Evolutionary conservation across 2,888 invertebrate genomes (phyloP).

Genomic region (Plutella xylostella): DNA sequence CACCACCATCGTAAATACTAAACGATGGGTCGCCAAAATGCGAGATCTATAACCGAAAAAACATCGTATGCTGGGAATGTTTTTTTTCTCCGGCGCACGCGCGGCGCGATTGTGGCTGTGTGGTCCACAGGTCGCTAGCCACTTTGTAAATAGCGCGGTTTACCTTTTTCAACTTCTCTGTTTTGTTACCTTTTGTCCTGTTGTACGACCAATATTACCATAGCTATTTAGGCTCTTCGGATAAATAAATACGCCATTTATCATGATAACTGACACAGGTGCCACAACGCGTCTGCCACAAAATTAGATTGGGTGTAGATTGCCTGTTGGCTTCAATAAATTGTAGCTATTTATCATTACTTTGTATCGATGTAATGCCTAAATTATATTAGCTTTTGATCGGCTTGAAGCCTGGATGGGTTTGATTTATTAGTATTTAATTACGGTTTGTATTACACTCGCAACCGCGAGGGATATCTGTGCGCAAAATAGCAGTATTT

Average conservation of each 20-base stretch:
- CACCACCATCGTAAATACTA: constrained; percentile 45
- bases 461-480: not conserved
- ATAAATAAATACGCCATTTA: constrained; percentile 71
- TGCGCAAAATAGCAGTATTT: not conserved
- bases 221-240: constrained; percentile 69
- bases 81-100: constrained; percentile 60
- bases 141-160: constrained; percentile 71
- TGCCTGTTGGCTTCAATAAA: constrained; percentile 47
- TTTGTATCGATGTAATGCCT: constrained; percentile 29
- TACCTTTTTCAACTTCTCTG: constrained; percentile 70
- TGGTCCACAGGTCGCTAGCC: constrained; percentile 61
- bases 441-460: not conserved
- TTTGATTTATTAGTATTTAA: constrained; percentile 3
- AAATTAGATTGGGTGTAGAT: constrained; percentile 50
- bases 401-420: constrained; percentile 3
- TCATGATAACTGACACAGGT: constrained; percentile 66
- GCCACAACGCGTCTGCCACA: constrained; percentile 44
- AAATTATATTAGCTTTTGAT: constrained; percentile 13
- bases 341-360: constrained; percentile 48
- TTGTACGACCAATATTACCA: constrained; percentile 70
- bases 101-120: constrained; percentile 68
- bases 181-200: constrained; percentile 71
- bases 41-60: constrained; percentile 52
- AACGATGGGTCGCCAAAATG: constrained; percentile 51
- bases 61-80: constrained; percentile 60